Evolutionary conservation across 2,113 vertebrate genomes (phyloP).

Genomic region (Chamaetylas fuelleborni): DNA sequence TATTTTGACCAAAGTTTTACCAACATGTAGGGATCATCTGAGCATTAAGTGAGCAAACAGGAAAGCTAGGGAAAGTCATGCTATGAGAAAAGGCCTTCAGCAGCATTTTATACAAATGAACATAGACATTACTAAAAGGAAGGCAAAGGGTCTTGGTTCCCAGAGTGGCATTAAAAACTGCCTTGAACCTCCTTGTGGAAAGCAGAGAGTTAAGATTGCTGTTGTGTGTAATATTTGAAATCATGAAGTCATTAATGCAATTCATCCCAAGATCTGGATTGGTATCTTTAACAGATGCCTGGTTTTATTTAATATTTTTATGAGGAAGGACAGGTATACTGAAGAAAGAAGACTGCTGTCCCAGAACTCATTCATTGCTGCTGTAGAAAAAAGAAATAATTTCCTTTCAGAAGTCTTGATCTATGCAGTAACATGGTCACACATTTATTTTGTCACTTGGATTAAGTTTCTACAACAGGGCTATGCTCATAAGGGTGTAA

Average conservation of each 20-base stretch:
- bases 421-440: background rate
- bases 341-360: background rate
- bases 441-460: conserved; percentile 32
- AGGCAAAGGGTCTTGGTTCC: background rate
- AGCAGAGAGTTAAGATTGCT: background rate
- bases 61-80: background rate
- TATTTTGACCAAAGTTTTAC: background rate
- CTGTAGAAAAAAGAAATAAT: background rate
- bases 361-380: background rate
- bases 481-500: background rate
- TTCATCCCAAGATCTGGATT: background rate
- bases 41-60: background rate
- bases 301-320: background rate
- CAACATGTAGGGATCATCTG: background rate
- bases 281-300: background rate
- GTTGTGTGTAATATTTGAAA: background rate
- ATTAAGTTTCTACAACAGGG: background rate
- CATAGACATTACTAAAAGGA: background rate
- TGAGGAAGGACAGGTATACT: background rate
- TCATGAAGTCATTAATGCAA: background rate
- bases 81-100: background rate
- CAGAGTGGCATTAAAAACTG: background rate
- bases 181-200: background rate
- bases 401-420: background rate
- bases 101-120: background rate